Evolutionary conservation across 2,113 vertebrate genomes (phyloP).

Genomic region (Podilymbus podiceps): DNA sequence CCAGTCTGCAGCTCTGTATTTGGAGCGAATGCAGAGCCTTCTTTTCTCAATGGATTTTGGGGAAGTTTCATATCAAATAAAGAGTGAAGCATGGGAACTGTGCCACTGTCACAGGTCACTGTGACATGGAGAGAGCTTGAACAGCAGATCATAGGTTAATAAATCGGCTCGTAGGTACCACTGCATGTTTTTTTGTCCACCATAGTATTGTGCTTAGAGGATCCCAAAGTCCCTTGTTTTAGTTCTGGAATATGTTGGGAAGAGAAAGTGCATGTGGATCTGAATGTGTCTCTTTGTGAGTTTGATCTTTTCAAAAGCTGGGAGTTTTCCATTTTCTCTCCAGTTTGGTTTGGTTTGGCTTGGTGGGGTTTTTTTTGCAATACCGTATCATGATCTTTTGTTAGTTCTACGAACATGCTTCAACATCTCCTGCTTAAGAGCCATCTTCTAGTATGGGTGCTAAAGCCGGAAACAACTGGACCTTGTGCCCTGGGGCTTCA

Average conservation of each 20-base stretch:
- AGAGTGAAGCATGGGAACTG: background rate
- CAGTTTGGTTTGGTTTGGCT: background rate
- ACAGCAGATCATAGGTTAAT: background rate
- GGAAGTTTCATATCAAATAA: background rate
- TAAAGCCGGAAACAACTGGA: background rate
- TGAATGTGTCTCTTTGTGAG: background rate
- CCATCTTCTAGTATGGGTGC: fast-evolving
- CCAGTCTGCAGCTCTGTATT: background rate
- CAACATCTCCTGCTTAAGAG: background rate
- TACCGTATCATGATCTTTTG: fast-evolving
- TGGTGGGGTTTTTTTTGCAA: background rate
- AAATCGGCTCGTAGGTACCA: background rate
- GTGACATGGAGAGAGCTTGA: background rate
- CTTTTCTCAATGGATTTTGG: background rate
- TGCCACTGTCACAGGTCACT: background rate
- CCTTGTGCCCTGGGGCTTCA: background rate
- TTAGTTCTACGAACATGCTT: background rate
- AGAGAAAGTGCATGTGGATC: background rate
- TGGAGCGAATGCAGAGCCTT: fast-evolving
- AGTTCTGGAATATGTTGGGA: background rate
- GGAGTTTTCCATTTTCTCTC: background rate
- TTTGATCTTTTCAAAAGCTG: background rate
- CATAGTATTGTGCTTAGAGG: background rate
- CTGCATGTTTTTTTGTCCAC: background rate
- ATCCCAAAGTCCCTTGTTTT: background rate